Evolutionary conservation across 2,797 vertebrate species (phyloP).

Genomic region (Xyrichtys novacula): DNA sequence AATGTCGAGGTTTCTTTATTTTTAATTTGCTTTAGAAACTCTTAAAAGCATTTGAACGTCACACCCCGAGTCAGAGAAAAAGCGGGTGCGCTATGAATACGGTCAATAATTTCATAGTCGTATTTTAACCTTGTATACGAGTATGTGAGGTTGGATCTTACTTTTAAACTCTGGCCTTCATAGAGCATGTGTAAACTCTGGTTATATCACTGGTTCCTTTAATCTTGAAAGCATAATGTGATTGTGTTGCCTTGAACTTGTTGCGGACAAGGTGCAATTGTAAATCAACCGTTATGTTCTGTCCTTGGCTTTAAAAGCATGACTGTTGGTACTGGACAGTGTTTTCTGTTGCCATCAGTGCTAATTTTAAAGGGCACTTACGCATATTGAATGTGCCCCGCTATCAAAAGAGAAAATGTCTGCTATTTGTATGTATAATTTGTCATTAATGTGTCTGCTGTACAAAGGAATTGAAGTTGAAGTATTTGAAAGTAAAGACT

Average conservation of each 20-base stretch:
- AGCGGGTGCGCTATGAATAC: background rate
- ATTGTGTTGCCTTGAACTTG: conserved; percentile 64
- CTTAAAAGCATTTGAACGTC: no score
- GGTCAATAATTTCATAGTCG: no score
- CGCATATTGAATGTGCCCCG: conserved; percentile 22
- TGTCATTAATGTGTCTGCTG: conserved; percentile 69
- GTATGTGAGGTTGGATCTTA: conserved; percentile 28
- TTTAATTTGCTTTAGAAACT: no score
- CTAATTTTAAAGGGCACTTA: conserved; percentile 36
- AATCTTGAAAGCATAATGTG: conserved; percentile 63
- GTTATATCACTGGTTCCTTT: conserved; percentile 62
- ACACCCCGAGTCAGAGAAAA: background rate
- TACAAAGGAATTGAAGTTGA: conserved; percentile 41
- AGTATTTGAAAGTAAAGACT: conserved; percentile 62
- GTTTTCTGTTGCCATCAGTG: conserved; percentile 46
- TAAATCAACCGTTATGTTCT: conserved; percentile 34
- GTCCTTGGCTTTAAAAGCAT: conserved; percentile 34
- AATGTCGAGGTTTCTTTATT: no score
- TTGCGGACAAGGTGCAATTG: conserved; percentile 34
- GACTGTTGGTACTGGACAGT: conserved; percentile 21
- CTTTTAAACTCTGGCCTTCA: conserved; percentile 27
- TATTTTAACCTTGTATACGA: background rate
- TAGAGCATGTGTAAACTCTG: conserved; percentile 34
- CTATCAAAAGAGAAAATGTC: conserved; percentile 29
- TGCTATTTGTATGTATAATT: conserved; percentile 51